Base-by-base conservation (phyloP, 2,888 invertebrate species). In the Drosophila birchii region DNA sequence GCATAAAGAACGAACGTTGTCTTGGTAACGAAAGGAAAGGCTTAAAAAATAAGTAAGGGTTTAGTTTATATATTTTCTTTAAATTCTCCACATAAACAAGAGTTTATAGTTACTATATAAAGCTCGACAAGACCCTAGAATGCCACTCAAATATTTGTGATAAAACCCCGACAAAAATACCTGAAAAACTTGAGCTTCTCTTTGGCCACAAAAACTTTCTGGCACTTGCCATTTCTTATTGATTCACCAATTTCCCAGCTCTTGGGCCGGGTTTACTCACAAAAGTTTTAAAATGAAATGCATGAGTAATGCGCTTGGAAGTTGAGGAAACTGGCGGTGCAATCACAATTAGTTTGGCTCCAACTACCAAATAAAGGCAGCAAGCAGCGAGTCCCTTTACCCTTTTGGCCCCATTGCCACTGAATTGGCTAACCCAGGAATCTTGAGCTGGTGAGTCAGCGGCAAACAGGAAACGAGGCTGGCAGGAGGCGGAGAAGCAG, bases 401-500 rank as follows among this genome's bases (percentile, higher is more conserved):
- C 38, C 39, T 39, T 39, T 54, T 18, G 20, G 61, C 32, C 62
- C 38, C 29, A 44, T 26, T 53, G 66, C 66, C 69, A 67, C 67
- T 23, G 68, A 67, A 68, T 47, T 45, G 59, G 34, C 61, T 45
- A 44, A 26, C 54, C 54, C 43, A 29, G 39, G 55, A 62, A 23
- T 51, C 41, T 23, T 36, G 4, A 0, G 20, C 43, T 51, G 49
- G 38, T 90, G 90, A 90, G 80, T 90, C 90, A 90, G 79, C 78
- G 18, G 59, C 67, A 76, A 78, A 68, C 63, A 80, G 61, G 77
- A 78, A 80, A 80, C 79, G 88, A 84, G 79, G 86, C 80, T 53
- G 51, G 78, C 81, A 67, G 41, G 43, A 32, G 63, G 34, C 47
- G 60, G 14, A 45, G 45, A 5, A 26, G 43, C 5, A 45, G 18